Conservation (phyloP, 2,113 vertebrate species). For the Centrocercus urophasianus region DNA sequence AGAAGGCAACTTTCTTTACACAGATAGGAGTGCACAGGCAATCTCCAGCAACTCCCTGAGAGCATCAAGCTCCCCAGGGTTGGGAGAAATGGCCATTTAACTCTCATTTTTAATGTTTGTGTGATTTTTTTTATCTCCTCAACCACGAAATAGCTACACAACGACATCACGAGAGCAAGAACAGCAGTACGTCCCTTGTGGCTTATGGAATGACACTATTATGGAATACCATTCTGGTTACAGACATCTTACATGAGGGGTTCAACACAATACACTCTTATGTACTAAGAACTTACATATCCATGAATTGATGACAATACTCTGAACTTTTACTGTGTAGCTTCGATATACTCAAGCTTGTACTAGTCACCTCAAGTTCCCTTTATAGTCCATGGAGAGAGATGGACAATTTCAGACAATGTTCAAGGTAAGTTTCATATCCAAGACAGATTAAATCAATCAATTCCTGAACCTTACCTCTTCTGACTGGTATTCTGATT, state of each 20-base stretch:
- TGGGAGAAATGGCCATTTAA: background rate
- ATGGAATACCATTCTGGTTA: background rate
- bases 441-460: background rate
- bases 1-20: background rate
- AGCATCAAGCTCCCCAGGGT: background rate
- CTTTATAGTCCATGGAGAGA: background rate
- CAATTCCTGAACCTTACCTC: background rate
- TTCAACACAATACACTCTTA: background rate
- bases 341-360: background rate
- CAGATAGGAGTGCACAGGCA: accelerated
- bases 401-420: background rate
- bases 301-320: background rate
- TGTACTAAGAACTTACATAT: background rate
- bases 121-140: background rate
- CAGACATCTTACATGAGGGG: background rate
- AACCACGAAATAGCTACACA: background rate
- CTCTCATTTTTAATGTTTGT: background rate
- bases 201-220: background rate
- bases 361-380: background rate
- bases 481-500: background rate
- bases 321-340: accelerated
- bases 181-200: accelerated
- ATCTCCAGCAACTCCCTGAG: background rate
- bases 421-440: background rate
- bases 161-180: background rate